These are phyloP conservation scores for Drosophila antonietae DNA, from an alignment of 2,888 invertebrate species.

Conservation along the genomic window DNA sequence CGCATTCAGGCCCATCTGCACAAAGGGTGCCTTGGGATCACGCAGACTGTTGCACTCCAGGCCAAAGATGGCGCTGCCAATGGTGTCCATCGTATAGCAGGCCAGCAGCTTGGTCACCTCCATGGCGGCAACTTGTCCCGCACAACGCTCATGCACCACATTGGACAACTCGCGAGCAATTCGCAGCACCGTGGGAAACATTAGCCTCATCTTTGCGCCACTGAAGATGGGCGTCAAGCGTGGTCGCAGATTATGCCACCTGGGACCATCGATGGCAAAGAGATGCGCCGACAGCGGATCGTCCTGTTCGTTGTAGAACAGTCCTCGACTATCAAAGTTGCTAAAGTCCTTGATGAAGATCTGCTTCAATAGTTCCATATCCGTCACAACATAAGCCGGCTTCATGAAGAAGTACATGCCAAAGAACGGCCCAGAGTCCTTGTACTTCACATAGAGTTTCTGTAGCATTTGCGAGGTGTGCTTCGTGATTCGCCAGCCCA, in stretches of 20 bases:
- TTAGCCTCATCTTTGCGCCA: slow-evolving; percentile 81
- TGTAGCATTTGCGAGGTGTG: slow-evolving; percentile 54
- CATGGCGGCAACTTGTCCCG: slow-evolving; percentile 48
- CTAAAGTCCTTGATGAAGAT: slow-evolving; percentile 80
- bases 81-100: slow-evolving; percentile 85
- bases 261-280: slow-evolving; percentile 82
- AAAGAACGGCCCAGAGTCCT: slow-evolving; percentile 72
- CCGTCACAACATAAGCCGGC: slow-evolving; percentile 65
- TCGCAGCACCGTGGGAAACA: slow-evolving; percentile 73
- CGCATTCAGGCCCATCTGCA: slow-evolving; percentile 71
- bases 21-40: slow-evolving; percentile 83
- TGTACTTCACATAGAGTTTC: slow-evolving; percentile 68
- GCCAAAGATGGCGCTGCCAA: slow-evolving; percentile 85
- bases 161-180: slow-evolving; percentile 60
- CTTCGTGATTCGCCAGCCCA: slow-evolving; percentile 45
- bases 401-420: slow-evolving; percentile 75
- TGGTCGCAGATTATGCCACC: slow-evolving; percentile 82
- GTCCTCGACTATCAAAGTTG: slow-evolving; percentile 80
- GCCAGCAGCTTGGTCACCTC: slow-evolving; percentile 85
- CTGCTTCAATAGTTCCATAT: slow-evolving; percentile 76
- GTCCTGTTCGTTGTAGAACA: slow-evolving; percentile 76
- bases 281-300: slow-evolving; percentile 84
- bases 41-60: slow-evolving; percentile 84
- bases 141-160: slow-evolving; percentile 42
- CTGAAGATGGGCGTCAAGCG: slow-evolving; percentile 82